These are phyloP conservation scores for Tympanuchus pallidicinctus DNA, from an alignment of 2,113 vertebrate genomes.

Conservation along the genomic window DNA sequence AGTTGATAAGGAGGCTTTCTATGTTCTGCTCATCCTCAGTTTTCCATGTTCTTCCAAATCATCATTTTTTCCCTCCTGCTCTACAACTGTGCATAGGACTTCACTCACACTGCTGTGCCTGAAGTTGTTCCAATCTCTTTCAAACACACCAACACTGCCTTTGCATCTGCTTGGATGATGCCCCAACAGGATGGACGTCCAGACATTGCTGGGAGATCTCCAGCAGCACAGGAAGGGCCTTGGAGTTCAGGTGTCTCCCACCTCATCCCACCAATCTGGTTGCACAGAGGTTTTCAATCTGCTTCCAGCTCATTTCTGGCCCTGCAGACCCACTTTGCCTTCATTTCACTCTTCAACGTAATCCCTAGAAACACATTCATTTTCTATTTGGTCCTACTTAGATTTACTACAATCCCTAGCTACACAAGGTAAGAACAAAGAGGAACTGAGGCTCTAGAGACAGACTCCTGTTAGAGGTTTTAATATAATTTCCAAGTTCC, in stretches of 20 bases:
- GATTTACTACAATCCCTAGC: constrained; percentile 14
- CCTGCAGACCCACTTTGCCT: neutral
- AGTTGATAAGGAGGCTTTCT: neutral
- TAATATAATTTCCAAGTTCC: neutral
- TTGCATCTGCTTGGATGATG: neutral
- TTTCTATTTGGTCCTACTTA: neutral
- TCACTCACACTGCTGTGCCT: fast-evolving
- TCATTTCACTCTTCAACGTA: neutral
- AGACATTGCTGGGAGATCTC: neutral
- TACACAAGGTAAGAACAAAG: neutral
- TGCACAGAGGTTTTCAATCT: fast-evolving
- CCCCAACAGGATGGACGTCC: neutral
- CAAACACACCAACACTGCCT: fast-evolving
- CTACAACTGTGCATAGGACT: neutral
- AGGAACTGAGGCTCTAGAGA: neutral
- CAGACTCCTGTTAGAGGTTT: neutral
- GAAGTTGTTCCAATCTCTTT: neutral
- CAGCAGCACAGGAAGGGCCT: fast-evolving
- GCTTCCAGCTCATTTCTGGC: neutral
- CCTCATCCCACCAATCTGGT: neutral
- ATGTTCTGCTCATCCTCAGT: neutral
- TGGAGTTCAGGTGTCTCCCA: neutral
- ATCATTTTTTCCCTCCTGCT: neutral
- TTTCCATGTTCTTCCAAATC: neutral
- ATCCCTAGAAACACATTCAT: neutral